Evolutionary conservation across 2,113 vertebrate genomes (phyloP).

Genomic region (Tinamus guttatus): DNA sequence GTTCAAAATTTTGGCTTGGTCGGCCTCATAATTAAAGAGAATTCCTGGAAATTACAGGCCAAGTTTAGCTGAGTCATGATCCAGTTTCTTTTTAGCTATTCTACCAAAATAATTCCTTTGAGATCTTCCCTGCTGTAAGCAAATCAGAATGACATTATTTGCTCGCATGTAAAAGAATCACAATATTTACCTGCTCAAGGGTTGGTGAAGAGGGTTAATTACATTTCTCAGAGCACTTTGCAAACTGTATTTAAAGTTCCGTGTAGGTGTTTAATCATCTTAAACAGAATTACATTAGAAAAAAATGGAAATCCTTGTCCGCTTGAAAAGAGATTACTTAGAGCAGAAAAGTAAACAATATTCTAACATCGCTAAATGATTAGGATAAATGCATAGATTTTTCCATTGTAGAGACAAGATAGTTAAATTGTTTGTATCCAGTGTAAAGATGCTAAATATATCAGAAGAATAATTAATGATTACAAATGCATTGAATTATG

Average conservation of each 20-base stretch:
- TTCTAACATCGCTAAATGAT: not conserved
- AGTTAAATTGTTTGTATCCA: not conserved
- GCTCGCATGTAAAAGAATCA: not conserved
- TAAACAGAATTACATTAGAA: not conserved
- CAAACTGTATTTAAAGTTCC: not conserved
- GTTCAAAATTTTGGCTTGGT: not conserved
- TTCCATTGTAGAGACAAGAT: not conserved
- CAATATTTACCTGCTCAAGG: not conserved
- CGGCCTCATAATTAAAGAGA: not conserved
- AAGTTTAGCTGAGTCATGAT: not conserved
- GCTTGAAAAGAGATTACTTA: not conserved
- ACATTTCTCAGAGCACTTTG: not conserved
- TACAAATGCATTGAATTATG: conserved; percentile 6
- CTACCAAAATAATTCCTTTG: not conserved
- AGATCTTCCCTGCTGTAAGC: not conserved
- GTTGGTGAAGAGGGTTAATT: not conserved
- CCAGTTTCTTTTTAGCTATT: not conserved
- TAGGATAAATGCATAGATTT: not conserved
- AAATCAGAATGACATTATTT: not conserved
- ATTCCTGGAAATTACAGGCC: not conserved
- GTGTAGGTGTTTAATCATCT: not conserved
- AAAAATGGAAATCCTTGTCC: not conserved
- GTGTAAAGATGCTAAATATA: not conserved
- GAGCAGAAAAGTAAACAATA: not conserved
- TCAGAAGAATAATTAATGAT: not conserved